Conservation (phyloP, 2,113 vertebrate genomes). For the Crypturellus undulatus region DNA sequence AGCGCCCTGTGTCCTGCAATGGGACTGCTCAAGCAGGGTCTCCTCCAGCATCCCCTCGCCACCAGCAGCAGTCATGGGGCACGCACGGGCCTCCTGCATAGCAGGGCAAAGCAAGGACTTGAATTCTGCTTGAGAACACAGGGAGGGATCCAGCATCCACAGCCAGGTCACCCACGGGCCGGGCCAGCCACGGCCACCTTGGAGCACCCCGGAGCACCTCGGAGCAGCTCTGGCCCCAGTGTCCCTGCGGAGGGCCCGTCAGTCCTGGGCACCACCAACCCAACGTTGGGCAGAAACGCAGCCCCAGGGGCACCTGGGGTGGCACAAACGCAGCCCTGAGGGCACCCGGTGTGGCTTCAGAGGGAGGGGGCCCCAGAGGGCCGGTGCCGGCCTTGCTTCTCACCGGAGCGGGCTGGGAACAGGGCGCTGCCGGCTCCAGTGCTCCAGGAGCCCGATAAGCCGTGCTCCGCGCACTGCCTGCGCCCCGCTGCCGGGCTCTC, state of each 20-base stretch:
- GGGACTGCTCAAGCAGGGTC: background rate
- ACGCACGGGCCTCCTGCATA: background rate
- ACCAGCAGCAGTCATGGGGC: background rate
- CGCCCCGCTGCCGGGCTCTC: background rate
- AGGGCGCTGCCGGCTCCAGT: background rate
- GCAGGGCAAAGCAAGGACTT: background rate
- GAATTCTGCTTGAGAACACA: background rate
- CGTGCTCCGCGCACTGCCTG: accelerated
- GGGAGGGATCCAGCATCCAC: too few relatives aligned
- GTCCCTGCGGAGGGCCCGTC: background rate
- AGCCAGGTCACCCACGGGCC: accelerated
- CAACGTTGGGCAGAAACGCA: too few relatives aligned
- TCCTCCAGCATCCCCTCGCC: background rate
- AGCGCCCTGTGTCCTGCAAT: background rate
- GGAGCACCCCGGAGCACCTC: accelerated
- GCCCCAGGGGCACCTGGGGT: background rate
- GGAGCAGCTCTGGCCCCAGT: background rate
- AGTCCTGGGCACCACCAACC: background rate
- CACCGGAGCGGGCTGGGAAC: accelerated
- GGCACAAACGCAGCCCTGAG: too few relatives aligned
- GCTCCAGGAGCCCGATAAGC: background rate
- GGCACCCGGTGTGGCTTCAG: background rate
- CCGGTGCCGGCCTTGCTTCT: accelerated
- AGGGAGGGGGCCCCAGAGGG: accelerated
- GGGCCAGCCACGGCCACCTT: accelerated